Base-by-base conservation (phyloP, 2,888 invertebrate species). In the Melikaiella ostensackeni region DNA sequence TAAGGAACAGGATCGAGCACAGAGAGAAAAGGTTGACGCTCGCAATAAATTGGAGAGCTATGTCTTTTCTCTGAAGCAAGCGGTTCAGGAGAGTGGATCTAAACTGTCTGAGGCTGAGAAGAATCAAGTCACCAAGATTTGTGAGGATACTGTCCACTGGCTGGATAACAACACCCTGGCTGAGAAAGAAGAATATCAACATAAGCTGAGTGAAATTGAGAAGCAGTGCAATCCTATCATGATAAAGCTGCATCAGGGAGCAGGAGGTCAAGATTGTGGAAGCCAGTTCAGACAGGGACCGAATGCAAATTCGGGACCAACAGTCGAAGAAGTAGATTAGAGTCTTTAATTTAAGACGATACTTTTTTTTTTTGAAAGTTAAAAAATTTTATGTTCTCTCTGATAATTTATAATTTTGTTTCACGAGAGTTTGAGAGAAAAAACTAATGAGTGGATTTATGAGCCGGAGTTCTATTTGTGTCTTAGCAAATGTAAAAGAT, bases 1-100 rank as follows among this genome's bases (percentile, higher is more conserved):
- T 91, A 94, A 94, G 59, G 95, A 95, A 55, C 96, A 96, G 86
- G 96, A 96, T 86, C 94, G 95, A 78, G 93, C 93, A 85, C 95
- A 95, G 84, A 92, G 94, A 11, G 94, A 95, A 83, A 92, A 94
- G 61, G 94, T 97, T 21, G 89, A 93, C 0, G 93, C 95, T 13
- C 94, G 95, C 79, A 97, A 97, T 91, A 93, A 93, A 81, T 92
- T 97, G 70, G 97, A 96, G 89, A 91, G 93, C 50, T 96, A 96
- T 89, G 93, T 94, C 27, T 96, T 95, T 89, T 93, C 93, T 80
- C 94, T 95, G 63, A 95, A 95, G 86, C 95, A 96, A 86, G 94
- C 95, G 0, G 89, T 94, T 42, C 94, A 95, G 19, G 94, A 95
- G 13, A 93, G 93, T 33, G 94, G 94, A 0, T 93, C 94, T 0